phyloP scores from a whole-genome alignment of 1,140 invertebrate genomes.

The Phymastichus coffea region DNA sequence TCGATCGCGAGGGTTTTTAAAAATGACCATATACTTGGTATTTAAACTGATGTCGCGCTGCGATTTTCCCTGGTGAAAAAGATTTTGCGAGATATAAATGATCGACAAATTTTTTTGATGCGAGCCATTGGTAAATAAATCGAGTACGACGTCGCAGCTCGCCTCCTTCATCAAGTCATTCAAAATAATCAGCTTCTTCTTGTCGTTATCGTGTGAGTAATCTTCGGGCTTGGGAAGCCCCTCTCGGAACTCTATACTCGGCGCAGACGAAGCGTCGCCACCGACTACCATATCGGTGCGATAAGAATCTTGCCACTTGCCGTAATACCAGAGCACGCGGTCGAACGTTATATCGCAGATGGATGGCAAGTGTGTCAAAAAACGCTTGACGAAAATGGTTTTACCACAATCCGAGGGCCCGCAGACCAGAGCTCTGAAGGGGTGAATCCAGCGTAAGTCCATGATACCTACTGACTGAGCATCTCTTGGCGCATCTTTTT shows the following conservation, averaged over 20 bases:
- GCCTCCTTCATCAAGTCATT: background rate
- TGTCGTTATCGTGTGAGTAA: background rate
- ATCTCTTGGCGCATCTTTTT: no score
- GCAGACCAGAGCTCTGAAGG: background rate
- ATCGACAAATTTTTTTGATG: background rate
- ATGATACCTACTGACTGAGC: no score
- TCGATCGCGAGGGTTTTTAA: background rate
- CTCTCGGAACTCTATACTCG: background rate
- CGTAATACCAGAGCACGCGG: background rate
- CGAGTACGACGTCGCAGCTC: background rate
- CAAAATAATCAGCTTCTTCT: background rate
- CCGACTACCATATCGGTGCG: background rate
- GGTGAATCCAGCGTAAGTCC: background rate
- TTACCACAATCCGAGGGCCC: background rate
- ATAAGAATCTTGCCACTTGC: background rate
- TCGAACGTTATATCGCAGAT: background rate
- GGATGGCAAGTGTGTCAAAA: background rate
- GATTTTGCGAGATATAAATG: background rate
- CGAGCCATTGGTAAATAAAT: background rate
- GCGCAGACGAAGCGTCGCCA: background rate
- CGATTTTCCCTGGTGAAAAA: background rate
- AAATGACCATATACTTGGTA: background rate
- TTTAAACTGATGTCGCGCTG: background rate
- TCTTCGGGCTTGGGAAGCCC: background rate
- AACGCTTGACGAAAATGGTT: constrained; percentile 5